Base-by-base conservation (phyloP, 2,888 invertebrate species). In the Pegoplata infirma region DNA sequence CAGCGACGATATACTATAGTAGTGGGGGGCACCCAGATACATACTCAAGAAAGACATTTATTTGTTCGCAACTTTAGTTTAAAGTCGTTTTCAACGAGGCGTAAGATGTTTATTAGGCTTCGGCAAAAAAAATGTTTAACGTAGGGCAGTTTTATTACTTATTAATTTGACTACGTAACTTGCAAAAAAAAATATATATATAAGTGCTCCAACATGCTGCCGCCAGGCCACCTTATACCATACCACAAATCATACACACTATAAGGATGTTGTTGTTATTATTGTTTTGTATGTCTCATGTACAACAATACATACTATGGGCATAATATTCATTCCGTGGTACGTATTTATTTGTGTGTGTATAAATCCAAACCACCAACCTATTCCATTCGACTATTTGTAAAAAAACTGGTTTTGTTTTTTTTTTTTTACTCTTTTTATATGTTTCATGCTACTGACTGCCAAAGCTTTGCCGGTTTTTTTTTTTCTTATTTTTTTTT, bases 371-470 rank as follows among this genome's bases (percentile, higher is more conserved):
- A 66, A 66, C 55, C 59, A 44, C 25, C 56, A 51, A 23, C 47
- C 71, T 10, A 66, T 66, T 59, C 53, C 53, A 72, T 72, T 67
- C 66, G 61, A 44, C 19, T 47, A 25, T 46, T 51, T 63, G 21
- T 36, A 40, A 56, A 46, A 56, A 32, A 71, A 76, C 71, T 59
- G 66, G 71, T 67, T 72, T 76, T 47, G 49, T 23, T 75, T 64
- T 66, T 46, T 51, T 36, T 36, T 67, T 53, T 3, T 21, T 68
- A 49, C 23, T 49, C 36, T 17, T 68, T 67, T n/a, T n/a, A n/a
- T 66, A 40, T 76, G 66, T 71, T 56, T 76, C 44, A 69, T 68
- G 67, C 59, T 61, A 44, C 67, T 72, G 55, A 56, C 63, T 77
- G 46, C 55, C 51, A 63, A 58, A 77, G 51, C 47, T 63, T 63